Evolutionary conservation across 35 echinoderm and acorn worm genomes (phyloP).

Genomic region (Heliocidaris tuberculata): DNA sequence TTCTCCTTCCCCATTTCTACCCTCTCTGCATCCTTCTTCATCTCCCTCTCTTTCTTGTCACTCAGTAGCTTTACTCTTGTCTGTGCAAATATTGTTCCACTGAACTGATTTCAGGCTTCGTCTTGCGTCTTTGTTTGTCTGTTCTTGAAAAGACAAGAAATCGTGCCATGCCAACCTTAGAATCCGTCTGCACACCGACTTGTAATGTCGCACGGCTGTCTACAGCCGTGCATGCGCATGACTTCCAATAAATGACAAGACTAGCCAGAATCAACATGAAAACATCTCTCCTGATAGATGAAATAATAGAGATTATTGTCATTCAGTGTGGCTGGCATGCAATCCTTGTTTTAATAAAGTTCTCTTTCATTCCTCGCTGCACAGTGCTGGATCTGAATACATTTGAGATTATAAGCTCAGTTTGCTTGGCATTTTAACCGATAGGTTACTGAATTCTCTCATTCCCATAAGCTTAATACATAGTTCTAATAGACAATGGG

Average conservation of each 20-base stretch:
- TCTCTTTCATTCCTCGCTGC: not conserved
- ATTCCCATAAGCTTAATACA: too few species aligned
- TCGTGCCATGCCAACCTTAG: not conserved
- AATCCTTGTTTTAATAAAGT: not conserved
- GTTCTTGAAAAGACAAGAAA: conserved; percentile 1
- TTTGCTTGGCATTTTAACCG: too few species aligned
- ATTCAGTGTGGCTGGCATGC: not conserved
- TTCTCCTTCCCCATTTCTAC: not conserved
- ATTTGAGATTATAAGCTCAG: too few species aligned
- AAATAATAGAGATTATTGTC: not conserved
- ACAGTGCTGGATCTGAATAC: not conserved
- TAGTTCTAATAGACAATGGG: too few species aligned
- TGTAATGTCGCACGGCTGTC: not conserved
- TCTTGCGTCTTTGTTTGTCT: conserved; percentile 9
- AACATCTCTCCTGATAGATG: not conserved
- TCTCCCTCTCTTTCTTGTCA: not conserved
- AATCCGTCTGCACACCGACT: conserved; percentile 7
- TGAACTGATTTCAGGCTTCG: conserved; percentile 1
- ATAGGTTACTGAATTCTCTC: too few species aligned
- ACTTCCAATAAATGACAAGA: not conserved
- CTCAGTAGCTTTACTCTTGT: conserved; percentile 10
- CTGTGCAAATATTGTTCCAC: conserved; percentile 10
- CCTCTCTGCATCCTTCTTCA: not conserved
- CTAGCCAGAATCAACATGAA: not conserved
- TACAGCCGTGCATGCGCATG: not conserved